phyloP scores from a whole-genome alignment of 2,888 invertebrate species.

The Teleogryllus oceanicus region DNA sequence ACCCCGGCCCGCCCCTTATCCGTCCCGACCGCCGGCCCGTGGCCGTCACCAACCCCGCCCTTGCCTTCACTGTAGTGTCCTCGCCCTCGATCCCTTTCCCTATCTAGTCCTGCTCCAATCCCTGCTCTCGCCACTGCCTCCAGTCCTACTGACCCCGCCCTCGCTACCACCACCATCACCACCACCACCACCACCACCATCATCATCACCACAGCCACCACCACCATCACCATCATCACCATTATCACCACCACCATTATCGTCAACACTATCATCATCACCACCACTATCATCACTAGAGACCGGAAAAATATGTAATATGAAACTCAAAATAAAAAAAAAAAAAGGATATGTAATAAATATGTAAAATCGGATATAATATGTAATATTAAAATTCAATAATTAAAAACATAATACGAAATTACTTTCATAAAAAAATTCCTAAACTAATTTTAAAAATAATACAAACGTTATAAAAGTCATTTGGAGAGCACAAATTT shows the following conservation, averaged over 20 bases:
- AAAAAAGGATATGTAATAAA: too few relatives aligned
- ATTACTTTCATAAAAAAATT: too few relatives aligned
- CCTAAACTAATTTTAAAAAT: too few relatives aligned
- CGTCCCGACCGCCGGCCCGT: neutral
- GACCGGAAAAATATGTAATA: too few relatives aligned
- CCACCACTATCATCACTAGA: neutral
- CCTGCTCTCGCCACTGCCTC: constrained; percentile 28
- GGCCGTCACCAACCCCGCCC: neutral
- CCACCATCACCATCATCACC: neutral
- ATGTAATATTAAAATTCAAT: too few relatives aligned
- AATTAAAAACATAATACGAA: too few relatives aligned
- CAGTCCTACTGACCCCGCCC: constrained; percentile 26
- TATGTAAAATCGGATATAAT: too few relatives aligned
- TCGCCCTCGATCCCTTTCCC: constrained; percentile 36
- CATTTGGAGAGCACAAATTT: too few relatives aligned
- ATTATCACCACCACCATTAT: neutral
- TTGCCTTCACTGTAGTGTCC: neutral
- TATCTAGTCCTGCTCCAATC: constrained; percentile 27
- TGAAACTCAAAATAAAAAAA: too few relatives aligned
- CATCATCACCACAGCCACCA: too few relatives aligned
- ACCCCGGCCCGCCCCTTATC: neutral
- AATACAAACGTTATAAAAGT: too few relatives aligned
- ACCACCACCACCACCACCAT: constrained; percentile 18
- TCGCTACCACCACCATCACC: constrained; percentile 26
- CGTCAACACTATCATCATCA: neutral